Base-by-base conservation (phyloP, 2,888 invertebrate genomes). In the Odontocerum albicorne region DNA sequence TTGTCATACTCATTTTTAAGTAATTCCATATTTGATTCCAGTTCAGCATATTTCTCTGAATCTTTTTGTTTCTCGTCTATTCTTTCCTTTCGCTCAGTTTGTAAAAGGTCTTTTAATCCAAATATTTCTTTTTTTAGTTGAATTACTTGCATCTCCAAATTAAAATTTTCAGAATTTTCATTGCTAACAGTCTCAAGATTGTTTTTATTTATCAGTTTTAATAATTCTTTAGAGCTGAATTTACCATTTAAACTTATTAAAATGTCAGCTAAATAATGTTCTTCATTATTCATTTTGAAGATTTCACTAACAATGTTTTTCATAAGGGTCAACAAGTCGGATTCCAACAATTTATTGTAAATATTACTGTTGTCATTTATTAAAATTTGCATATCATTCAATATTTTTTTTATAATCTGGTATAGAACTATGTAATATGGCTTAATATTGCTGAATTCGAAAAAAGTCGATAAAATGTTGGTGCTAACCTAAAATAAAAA, bases 1-100 rank as follows among this genome's bases (percentile, higher is more conserved):
- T 85, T 85, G 65, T 92, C 92, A 68, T 90, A 91, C 67, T 92
- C 92, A 38, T 77, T 78, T 64, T 83, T 82, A 72, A 92, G 74
- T 66, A 87, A 78, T 67, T 90, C 90, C 50, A 92, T 72, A 64
- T 88, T 88, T 44, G 73, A 72, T 70, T 92, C 90, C 43, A 92
- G 72, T 57, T 90, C 88, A 52, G 79, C 79, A 67, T 80, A 83
- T 12, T 61, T 59, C 22, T 63, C 64, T 6, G 65, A 62, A 47
- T 72, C 67, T 57, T 68, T 66, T 60, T 21, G 68, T 62, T 20
- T 58, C 40, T 56, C 66, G 49, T 62, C 67, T 57, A 63, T 66
- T 57, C 59, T 61, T 46, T 55, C 63, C 56, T 55, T 58, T 7
- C 64, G 60, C 10, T 64, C 62, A n/a, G 10, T 42, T 46, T 51